Conservation (phyloP, 2,888 invertebrate species). For the Aspidiotus destructor region DNA sequence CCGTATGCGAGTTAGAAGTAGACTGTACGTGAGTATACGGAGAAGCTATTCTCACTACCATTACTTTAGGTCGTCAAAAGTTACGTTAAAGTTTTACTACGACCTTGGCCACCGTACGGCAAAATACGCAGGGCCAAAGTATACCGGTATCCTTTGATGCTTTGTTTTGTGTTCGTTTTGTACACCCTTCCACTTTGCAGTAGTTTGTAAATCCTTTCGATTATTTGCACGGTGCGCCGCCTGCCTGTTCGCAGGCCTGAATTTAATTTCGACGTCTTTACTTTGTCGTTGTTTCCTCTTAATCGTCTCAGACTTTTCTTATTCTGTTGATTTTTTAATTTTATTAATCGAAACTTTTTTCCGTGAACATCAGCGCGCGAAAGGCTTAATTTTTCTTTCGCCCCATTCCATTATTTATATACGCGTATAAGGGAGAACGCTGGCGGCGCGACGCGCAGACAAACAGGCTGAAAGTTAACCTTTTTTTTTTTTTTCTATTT, state of each 20-base stretch:
- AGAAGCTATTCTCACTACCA: constrained; percentile 12
- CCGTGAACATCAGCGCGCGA: too few relatives aligned
- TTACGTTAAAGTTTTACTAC: constrained; percentile 31
- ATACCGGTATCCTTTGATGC: constrained; percentile 14
- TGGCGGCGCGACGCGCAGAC: constrained; percentile 3
- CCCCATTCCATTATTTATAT: too few relatives aligned
- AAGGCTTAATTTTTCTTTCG: too few relatives aligned
- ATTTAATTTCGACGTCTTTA: not conserved
- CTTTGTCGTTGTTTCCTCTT: not conserved
- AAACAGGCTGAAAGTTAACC: constrained; percentile 4
- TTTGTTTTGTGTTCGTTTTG: constrained; percentile 10
- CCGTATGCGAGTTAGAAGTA: too few relatives aligned
- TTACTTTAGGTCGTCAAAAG: constrained; percentile 27
- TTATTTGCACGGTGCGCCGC: not conserved
- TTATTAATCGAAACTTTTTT: too few relatives aligned
- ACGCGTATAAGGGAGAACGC: too few relatives aligned
- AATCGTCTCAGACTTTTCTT: not conserved
- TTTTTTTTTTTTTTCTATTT: not conserved
- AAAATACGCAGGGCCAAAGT: constrained; percentile 25
- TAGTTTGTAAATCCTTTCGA: not conserved
- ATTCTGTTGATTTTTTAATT: not conserved
- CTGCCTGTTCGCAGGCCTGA: not conserved
- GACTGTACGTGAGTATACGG: not conserved
- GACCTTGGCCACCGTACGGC: constrained; percentile 31
- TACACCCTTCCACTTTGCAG: constrained; percentile 1